Base-by-base conservation (phyloP, 1,140 invertebrate genomes). In the Anastrepha ludens region DNA sequence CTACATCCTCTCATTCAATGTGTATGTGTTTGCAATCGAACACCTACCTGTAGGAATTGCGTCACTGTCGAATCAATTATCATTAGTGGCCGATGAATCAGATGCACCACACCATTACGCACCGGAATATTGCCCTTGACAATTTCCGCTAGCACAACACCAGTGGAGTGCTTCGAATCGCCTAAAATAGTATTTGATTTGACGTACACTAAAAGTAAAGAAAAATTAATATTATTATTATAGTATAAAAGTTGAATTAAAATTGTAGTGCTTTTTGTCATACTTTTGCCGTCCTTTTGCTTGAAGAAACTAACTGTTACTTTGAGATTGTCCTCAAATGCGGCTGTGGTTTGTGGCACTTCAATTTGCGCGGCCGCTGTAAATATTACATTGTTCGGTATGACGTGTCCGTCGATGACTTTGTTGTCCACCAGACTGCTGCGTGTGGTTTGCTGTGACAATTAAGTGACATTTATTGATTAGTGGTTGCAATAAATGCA, bases 121-220 rank as follows among this genome's bases (percentile, higher is more conserved):
- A 98, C 97, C 0, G 98, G 98, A 89, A 99, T 98, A 93, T 99
- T 98, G n/a, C 96, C 96, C 92, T 96, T 96, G 1, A 98, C 95
- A 87, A 99, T 97, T 93, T 98, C 96, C 3, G 97, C 96, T 29
- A 98, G 90, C 5, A 98, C 97, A 6, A 97, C 97, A 15, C 98
- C 98, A 50, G 95, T 94, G 0, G 95, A 94, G 91, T 98, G 97
- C 87, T 95, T 96, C 1, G 94, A 92, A 90, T 97, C 96, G 11
- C 96, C 96, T n/a, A 96, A 92, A 7, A 97, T 92, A 0, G 97
- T 98, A 92, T 98, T 97, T 47, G 97, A 98, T 91, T 97, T 97
- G 2, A 98, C 97, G 92, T 97, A 98, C 91, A 96, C 97, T 98
- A 93, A 88, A 94, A 93, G 11, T 67, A 90, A 41, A 81, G 50